Conservation (phyloP, 1,140 invertebrate genomes). For the Orchestia grillus region DNA sequence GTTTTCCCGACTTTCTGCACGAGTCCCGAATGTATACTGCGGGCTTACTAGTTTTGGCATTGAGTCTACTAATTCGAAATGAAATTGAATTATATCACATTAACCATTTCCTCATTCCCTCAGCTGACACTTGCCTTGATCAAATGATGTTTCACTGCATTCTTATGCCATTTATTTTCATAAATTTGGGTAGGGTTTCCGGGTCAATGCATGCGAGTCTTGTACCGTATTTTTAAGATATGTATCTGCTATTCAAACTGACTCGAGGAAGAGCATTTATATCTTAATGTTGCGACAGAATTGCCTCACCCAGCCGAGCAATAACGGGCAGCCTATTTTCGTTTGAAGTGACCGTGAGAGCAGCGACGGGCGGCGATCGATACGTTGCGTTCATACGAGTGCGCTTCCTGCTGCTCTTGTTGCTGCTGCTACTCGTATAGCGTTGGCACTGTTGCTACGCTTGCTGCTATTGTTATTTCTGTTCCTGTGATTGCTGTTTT, state of each 20-base stretch:
- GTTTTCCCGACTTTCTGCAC: too few relatives aligned
- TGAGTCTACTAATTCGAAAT: background rate
- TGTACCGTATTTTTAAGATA: background rate
- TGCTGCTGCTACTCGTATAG: background rate
- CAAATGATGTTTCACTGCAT: background rate
- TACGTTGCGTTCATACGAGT: background rate
- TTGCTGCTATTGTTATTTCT: background rate
- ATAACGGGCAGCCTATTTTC: background rate
- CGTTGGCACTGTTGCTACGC: background rate
- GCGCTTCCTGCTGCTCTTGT: background rate
- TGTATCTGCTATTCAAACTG: background rate
- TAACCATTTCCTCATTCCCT: too few relatives aligned
- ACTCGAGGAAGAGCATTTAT: background rate
- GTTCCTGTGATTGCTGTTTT: background rate
- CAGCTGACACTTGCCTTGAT: background rate
- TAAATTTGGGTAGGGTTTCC: background rate
- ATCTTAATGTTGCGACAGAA: background rate
- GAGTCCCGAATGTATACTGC: too few relatives aligned
- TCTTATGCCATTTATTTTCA: background rate
- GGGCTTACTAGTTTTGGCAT: background rate
- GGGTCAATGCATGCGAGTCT: background rate
- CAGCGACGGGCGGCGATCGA: background rate
- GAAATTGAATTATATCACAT: background rate
- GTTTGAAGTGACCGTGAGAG: background rate
- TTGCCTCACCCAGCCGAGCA: background rate